Conservation (phyloP, 2,888 invertebrate species). For the Netelia virgata region DNA sequence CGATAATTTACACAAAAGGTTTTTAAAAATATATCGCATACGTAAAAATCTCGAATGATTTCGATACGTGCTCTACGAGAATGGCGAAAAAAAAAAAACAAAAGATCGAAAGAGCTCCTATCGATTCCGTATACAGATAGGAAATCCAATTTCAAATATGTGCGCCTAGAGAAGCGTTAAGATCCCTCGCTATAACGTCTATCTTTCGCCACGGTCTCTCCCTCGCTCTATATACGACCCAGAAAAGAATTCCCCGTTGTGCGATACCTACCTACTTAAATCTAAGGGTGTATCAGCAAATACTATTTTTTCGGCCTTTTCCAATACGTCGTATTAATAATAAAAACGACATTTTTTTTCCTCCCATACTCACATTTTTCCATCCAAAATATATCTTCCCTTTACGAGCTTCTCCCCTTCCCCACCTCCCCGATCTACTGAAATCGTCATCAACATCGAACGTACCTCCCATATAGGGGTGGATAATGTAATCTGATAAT, state of each 20-base stretch:
- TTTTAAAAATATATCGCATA: no score
- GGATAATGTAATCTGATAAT: conserved; percentile 58
- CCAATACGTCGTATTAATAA: conserved; percentile 41
- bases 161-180: conserved; percentile 69
- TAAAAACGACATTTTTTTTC: neutral
- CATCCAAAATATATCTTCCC: conserved; percentile 16
- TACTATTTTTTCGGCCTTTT: conserved; percentile 28
- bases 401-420: neutral
- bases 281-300: conserved; percentile 7
- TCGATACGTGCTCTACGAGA: neutral
- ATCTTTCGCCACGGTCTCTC: conserved; percentile 54
- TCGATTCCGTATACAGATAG: conserved; percentile 66
- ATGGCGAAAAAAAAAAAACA: neutral
- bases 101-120: neutral
- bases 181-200: conserved; percentile 48
- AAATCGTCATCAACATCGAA: no score
- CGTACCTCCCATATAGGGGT: neutral
- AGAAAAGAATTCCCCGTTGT: conserved; percentile 36
- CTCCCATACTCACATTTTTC: neutral
- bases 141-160: conserved; percentile 72
- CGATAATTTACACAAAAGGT: no score
- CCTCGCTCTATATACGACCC: conserved; percentile 31
- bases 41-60: neutral
- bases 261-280: conserved; percentile 53
- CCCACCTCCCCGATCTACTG: neutral